Evolutionary conservation across 2,113 vertebrate genomes (phyloP).

Genomic region (Platichthys stellatus): DNA sequence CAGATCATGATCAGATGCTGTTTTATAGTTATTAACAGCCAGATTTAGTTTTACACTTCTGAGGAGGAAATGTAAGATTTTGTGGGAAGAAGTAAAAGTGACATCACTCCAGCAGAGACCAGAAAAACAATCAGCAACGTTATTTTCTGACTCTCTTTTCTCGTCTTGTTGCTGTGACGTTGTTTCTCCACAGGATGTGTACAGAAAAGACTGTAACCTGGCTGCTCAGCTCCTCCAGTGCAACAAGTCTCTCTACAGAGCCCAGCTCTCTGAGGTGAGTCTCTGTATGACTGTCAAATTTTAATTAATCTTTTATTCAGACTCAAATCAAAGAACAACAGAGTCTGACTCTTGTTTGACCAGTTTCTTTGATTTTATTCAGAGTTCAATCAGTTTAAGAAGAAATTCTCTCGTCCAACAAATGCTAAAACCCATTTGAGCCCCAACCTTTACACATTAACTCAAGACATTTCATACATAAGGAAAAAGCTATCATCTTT

Average conservation of each 20-base stretch:
- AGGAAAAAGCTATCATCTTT: conserved; percentile 1
- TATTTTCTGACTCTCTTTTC: neutral
- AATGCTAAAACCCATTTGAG: neutral
- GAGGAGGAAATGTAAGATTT: too few relatives aligned
- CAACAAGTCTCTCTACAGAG: conserved; percentile 93
- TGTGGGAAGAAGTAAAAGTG: too few relatives aligned
- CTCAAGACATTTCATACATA: neutral
- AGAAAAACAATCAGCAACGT: neutral
- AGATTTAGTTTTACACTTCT: too few relatives aligned
- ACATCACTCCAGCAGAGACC: too few relatives aligned
- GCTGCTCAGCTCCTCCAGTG: conserved; percentile 97
- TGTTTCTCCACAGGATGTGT: conserved; percentile 86
- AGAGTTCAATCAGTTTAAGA: neutral
- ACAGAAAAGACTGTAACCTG: conserved; percentile 97
- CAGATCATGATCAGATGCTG: too few relatives aligned
- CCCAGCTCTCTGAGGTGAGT: conserved; percentile 93
- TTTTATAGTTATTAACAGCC: too few relatives aligned
- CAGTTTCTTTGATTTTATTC: neutral
- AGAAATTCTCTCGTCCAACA: neutral
- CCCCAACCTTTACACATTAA: conserved; percentile 15
- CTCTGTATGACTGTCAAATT: neutral
- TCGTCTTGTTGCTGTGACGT: conserved; percentile 1
- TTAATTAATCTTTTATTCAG: neutral
- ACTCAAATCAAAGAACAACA: neutral
- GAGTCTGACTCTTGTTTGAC: neutral